These are phyloP conservation scores for Euplagia quadripunctaria DNA, from an alignment of 2,888 invertebrate species.

Conservation along the genomic window DNA sequence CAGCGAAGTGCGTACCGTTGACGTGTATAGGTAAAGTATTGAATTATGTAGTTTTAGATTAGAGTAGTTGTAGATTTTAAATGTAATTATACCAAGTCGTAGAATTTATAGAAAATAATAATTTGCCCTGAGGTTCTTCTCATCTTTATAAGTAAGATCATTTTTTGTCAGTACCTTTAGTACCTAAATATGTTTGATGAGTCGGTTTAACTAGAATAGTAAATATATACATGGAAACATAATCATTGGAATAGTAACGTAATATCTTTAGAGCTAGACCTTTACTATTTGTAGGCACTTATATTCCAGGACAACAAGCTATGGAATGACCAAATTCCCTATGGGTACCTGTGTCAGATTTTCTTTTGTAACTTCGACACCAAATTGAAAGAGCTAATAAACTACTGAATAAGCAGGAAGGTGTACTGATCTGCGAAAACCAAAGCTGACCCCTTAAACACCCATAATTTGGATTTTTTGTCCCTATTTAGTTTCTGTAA, in stretches of 20 bases:
- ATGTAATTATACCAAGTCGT: background rate
- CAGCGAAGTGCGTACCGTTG: slow-evolving; percentile 91
- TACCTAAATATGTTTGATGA: background rate
- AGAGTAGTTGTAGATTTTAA: background rate
- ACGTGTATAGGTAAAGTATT: slow-evolving; percentile 88
- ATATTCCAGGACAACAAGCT: background rate
- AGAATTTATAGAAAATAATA: background rate
- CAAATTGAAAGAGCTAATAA: too few relatives aligned
- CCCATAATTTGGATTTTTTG: background rate
- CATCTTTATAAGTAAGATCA: too few relatives aligned
- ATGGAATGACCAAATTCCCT: background rate
- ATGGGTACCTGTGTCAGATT: background rate
- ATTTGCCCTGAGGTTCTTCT: background rate
- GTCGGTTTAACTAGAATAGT: background rate
- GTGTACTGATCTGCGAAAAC: background rate
- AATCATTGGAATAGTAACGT: background rate
- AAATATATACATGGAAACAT: background rate
- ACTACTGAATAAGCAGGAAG: too few relatives aligned
- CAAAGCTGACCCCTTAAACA: background rate
- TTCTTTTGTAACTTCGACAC: background rate
- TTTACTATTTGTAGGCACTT: background rate
- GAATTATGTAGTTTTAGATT: slow-evolving; percentile 5
- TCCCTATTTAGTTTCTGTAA: background rate
- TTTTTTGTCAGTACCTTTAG: background rate
- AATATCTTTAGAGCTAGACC: background rate